Conservation (phyloP, 2,888 invertebrate genomes). For the Stenodera caucasica region DNA sequence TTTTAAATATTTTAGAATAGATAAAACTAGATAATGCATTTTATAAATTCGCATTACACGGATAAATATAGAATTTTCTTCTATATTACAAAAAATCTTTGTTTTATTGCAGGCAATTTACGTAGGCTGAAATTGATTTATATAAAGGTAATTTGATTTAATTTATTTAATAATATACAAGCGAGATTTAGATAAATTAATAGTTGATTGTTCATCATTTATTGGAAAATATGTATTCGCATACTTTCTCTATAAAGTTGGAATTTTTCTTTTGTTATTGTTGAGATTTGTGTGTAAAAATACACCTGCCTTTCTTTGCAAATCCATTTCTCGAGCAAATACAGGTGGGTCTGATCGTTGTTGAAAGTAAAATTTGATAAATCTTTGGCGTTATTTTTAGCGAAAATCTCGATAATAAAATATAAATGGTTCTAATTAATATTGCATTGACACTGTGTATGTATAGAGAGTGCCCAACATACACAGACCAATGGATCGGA, state of each 20-base stretch:
- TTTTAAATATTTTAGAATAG: no score
- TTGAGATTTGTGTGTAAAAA: not conserved
- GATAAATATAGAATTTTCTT: no score
- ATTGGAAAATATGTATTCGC: not conserved
- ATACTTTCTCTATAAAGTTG: not conserved
- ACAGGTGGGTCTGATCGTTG: not conserved
- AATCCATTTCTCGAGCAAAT: not conserved
- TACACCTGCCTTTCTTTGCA: not conserved
- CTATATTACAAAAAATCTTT: no score
- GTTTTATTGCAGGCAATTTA: not conserved
- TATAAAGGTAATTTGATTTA: slow-evolving; percentile 23
- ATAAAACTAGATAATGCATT: no score
- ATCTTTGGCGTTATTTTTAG: not conserved
- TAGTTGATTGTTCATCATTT: slow-evolving; percentile 25
- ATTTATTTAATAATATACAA: slow-evolving; percentile 27
- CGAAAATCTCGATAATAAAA: not conserved
- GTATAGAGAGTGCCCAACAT: slow-evolving; percentile 22
- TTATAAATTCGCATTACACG: no score
- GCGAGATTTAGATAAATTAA: slow-evolving; percentile 18
- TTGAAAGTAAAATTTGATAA: slow-evolving; percentile 25
- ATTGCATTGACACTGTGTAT: slow-evolving; percentile 43
- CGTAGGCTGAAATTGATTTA: slow-evolving; percentile 21
- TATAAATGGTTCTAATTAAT: slow-evolving; percentile 38
- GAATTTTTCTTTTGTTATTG: not conserved
- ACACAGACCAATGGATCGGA: slow-evolving; percentile 45